These are phyloP conservation scores for Andrena bicolor DNA, from an alignment of 2,888 invertebrate species.

Conservation along the genomic window DNA sequence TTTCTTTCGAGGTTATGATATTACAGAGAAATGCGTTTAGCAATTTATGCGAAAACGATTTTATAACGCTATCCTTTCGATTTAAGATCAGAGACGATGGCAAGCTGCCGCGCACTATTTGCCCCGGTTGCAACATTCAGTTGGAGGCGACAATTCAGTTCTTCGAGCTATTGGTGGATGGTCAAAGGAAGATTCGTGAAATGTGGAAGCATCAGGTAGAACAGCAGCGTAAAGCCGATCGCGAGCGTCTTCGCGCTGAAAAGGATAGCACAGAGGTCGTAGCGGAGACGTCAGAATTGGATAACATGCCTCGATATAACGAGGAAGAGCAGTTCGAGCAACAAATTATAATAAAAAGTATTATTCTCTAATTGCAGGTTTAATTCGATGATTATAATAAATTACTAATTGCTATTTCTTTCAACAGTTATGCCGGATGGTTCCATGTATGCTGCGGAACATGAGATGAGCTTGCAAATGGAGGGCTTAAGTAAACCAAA, in stretches of 20 bases:
- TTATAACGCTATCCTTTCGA: slow-evolving; percentile 36
- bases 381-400: slow-evolving; percentile 9
- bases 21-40: neutral
- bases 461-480: slow-evolving; percentile 88
- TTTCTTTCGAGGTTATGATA: slow-evolving; percentile 30
- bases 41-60: neutral
- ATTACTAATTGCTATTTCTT: slow-evolving; percentile 32
- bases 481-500: slow-evolving; percentile 89
- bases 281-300: slow-evolving; percentile 64
- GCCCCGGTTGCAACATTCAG: slow-evolving; percentile 92
- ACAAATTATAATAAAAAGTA: slow-evolving; percentile 86
- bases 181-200: slow-evolving; percentile 88
- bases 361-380: slow-evolving; percentile 33
- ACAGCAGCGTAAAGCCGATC: slow-evolving; percentile 82
- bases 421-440: slow-evolving; percentile 87
- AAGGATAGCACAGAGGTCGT: slow-evolving; percentile 72
- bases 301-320: slow-evolving; percentile 60
- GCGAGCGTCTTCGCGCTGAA: slow-evolving; percentile 74
- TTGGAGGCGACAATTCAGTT: slow-evolving; percentile 91
- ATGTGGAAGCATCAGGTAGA: slow-evolving; percentile 85
- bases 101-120: slow-evolving; percentile 90
- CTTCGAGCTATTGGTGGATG: slow-evolving; percentile 89
- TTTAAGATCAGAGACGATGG: slow-evolving; percentile 90
- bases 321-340: slow-evolving; percentile 83
- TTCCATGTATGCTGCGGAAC: slow-evolving; percentile 88